A percentile compares a stretch with the other conserved stretches of the same genome.
These are phyloP conservation scores for Urosaurus nigricauda DNA, from an alignment of 2,797 vertebrate species.

Conservation along the genomic window DNA sequence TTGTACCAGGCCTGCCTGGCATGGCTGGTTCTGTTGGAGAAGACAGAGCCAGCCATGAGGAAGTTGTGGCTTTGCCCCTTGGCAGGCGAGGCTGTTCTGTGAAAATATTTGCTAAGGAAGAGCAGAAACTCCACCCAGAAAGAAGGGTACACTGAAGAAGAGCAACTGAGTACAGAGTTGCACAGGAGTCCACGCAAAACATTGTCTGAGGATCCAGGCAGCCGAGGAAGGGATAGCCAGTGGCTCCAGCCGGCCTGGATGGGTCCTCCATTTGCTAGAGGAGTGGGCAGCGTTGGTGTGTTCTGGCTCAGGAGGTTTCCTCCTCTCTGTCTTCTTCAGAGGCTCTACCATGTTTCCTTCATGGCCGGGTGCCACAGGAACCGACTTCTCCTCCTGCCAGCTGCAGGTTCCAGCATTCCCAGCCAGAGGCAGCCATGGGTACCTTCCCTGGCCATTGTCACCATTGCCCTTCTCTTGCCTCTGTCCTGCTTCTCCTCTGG, in stretches of 20 bases:
- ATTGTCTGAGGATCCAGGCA: accelerated
- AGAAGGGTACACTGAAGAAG: neutral
- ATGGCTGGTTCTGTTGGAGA: neutral
- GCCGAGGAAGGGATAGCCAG: neutral
- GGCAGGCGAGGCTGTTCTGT: conserved; percentile 56
- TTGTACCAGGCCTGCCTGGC: neutral
- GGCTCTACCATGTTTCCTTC: accelerated
- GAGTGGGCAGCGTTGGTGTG: neutral
- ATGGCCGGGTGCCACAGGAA: accelerated
- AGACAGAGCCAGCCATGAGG: conserved; percentile 27
- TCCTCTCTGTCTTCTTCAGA: accelerated
- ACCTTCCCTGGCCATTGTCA: conserved; percentile 9
- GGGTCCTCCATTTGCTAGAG: neutral
- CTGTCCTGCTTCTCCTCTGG: accelerated
- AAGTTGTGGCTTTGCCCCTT: conserved; percentile 56
- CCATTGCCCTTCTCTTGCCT: conserved; percentile 4
- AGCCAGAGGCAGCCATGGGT: accelerated
- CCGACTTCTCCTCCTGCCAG: accelerated
- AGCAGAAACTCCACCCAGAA: conserved; percentile 65
- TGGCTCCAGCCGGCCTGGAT: accelerated
- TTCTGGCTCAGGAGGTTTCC: neutral
- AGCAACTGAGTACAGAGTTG: accelerated
- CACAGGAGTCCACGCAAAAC: neutral
- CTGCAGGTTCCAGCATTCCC: accelerated
- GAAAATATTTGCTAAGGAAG: conserved; percentile 73